These are phyloP conservation scores for Sclerurus mexicanus DNA, from an alignment of 2,113 vertebrate genomes.

Conservation along the genomic window DNA sequence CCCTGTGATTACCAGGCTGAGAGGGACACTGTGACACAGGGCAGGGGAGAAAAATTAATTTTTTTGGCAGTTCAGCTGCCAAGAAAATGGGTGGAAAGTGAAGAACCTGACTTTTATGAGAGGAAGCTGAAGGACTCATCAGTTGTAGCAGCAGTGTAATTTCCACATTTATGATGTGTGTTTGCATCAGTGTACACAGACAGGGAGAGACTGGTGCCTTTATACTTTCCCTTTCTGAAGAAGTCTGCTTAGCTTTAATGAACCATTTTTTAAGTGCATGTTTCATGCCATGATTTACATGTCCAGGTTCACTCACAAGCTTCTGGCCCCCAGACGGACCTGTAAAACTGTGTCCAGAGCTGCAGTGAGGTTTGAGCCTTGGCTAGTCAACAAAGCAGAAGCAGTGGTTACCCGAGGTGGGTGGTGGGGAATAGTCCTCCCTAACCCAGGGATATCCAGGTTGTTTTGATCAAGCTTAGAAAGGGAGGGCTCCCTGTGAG, in stretches of 20 bases:
- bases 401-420: not conserved
- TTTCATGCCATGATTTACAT: not conserved
- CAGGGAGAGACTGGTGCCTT: not conserved
- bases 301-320: not conserved
- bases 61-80: not conserved
- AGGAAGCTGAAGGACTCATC: not conserved
- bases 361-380: not conserved
- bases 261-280: not conserved
- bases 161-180: not conserved
- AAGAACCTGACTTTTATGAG: not conserved
- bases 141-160: not conserved
- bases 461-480: not conserved
- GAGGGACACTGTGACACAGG: not conserved
- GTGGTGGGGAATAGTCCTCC: accelerated
- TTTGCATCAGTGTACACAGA: not conserved
- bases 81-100: not conserved
- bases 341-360: not conserved
- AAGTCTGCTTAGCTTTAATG: not conserved
- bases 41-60: not conserved
- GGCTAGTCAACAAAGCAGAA: not conserved
- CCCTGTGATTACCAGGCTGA: not conserved
- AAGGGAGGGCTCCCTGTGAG: accelerated
- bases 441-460: not conserved
- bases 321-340: not conserved
- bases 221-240: not conserved